These are phyloP conservation scores for Cyclina sinensis DNA, from an alignment of 1,140 invertebrate genomes.

Conservation along the genomic window DNA sequence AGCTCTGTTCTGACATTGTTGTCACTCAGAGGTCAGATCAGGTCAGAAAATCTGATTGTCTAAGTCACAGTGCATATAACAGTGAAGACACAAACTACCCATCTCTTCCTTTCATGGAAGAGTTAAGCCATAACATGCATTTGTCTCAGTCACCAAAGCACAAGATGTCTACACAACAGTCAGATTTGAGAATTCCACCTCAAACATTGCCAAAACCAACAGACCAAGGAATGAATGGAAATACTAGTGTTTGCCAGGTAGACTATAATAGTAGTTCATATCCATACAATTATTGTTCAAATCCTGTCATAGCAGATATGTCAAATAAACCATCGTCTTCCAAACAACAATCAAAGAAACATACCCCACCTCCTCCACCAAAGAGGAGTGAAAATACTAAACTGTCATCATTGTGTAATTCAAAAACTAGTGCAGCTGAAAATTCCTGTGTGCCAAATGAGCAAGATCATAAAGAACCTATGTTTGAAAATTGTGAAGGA, in stretches of 20 bases:
- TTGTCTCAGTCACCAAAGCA: constrained; percentile 59
- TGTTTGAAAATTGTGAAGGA: constrained; percentile 82
- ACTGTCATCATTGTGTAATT: constrained; percentile 73
- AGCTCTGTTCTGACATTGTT: constrained; percentile 57
- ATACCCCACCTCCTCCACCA: constrained; percentile 82
- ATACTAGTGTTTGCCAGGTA: constrained; percentile 21
- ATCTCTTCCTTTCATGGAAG: constrained; percentile 73
- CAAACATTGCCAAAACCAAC: constrained; percentile 72
- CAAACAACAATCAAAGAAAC: constrained; percentile 65
- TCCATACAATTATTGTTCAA: constrained; percentile 69
- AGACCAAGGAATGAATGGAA: constrained; percentile 61
- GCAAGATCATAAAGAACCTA: constrained; percentile 69
- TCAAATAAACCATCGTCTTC: constrained; percentile 21
- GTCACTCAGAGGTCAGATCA: constrained; percentile 41
- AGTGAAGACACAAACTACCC: constrained; percentile 48
- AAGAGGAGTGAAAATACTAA: constrained; percentile 82
- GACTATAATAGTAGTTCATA: constrained; percentile 38
- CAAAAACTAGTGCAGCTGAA: constrained; percentile 49
- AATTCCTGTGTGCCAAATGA: constrained; percentile 66
- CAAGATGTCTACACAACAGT: neutral
- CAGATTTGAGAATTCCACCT: constrained; percentile 64
- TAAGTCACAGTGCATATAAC: constrained; percentile 35
- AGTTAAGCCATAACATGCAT: constrained; percentile 67
- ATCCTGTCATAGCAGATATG: constrained; percentile 58
- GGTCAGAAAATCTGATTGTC: constrained; percentile 27